Evolutionary conservation across 1,140 invertebrate species (phyloP).

Genomic region (Drosophila takahashii): DNA sequence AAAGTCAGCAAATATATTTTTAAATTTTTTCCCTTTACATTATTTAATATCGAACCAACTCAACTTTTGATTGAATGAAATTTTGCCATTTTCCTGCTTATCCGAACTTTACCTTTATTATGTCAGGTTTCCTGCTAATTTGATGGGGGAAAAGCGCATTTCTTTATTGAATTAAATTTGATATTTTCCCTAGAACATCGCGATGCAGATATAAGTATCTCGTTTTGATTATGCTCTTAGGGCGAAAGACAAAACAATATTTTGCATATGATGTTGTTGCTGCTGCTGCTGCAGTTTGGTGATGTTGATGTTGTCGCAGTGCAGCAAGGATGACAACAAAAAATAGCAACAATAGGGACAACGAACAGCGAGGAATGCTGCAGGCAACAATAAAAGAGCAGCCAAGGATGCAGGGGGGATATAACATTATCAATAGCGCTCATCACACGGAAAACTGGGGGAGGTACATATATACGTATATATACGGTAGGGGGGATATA

Average conservation of each 20-base stretch:
- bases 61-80: background rate
- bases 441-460: constrained; percentile 52
- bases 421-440: constrained; percentile 73
- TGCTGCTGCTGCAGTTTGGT: constrained; percentile 1
- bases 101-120: background rate
- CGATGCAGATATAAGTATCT: constrained; percentile 18
- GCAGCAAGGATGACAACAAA: constrained; percentile 25
- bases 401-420: constrained; percentile 28
- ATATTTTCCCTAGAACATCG: constrained; percentile 21
- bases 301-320: constrained; percentile 36
- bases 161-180: constrained; percentile 43
- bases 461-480: no score
- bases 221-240: constrained; percentile 37
- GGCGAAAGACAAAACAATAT: constrained; percentile 33
- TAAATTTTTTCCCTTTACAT: no score
- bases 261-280: constrained; percentile 36
- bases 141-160: background rate
- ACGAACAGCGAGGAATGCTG: constrained; percentile 44
- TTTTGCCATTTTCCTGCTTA: background rate
- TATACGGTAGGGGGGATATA: background rate
- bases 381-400: constrained; percentile 53
- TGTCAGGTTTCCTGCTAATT: background rate
- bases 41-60: no score
- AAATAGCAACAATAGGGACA: constrained; percentile 25
- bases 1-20: no score